phyloP scores from a whole-genome alignment of 2,113 vertebrate species.

The Chloebia gouldiae region DNA sequence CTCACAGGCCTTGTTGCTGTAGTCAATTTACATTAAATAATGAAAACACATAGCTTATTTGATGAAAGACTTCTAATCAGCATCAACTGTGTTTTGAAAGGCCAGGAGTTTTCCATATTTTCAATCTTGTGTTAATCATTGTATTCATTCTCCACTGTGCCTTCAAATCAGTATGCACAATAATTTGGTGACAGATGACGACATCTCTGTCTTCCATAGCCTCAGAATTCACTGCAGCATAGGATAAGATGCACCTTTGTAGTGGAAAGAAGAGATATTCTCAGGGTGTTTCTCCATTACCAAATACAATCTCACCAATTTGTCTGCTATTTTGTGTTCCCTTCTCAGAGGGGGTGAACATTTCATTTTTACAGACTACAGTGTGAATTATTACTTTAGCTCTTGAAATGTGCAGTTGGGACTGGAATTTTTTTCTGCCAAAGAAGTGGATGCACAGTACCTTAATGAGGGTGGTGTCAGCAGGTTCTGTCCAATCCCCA shows the following conservation, averaged over 20 bases:
- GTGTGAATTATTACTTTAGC: not conserved
- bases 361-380: not conserved
- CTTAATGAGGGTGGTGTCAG: not conserved
- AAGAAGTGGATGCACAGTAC: not conserved
- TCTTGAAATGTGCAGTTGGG: not conserved
- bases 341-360: not conserved
- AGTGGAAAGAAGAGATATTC: not conserved
- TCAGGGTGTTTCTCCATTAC: not conserved
- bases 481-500: not conserved
- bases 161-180: not conserved
- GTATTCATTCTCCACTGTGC: not conserved
- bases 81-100: not conserved
- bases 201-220: not conserved
- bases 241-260: not conserved
- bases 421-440: not conserved
- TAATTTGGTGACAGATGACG: not conserved
- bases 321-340: not conserved
- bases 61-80: not conserved
- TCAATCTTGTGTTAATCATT: not conserved
- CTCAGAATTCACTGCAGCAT: not conserved
- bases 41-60: not conserved
- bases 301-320: not conserved
- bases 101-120: not conserved
- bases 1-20: not conserved
- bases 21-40: conserved; percentile 15